A percentile compares a stretch with the other conserved stretches of the same genome.
Evolutionary conservation across 1,140 invertebrate genomes (phyloP).

Genomic region (Ostrea denselamellosa): DNA sequence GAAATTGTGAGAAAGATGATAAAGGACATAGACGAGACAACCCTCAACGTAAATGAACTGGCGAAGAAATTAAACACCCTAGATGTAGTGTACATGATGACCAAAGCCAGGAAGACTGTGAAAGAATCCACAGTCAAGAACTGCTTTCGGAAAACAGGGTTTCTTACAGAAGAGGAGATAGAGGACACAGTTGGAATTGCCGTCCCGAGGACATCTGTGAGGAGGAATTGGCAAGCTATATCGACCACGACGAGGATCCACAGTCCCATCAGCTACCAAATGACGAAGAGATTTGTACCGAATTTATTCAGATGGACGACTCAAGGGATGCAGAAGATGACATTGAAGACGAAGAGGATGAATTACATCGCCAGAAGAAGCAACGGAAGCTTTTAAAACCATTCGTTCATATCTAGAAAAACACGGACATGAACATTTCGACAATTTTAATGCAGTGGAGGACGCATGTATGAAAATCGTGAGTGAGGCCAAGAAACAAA

Average conservation of each 20-base stretch:
- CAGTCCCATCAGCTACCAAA: neutral
- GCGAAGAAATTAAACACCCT: slow-evolving; percentile 37
- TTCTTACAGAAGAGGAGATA: neutral
- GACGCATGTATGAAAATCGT: too few species aligned
- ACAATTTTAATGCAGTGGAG: too few species aligned
- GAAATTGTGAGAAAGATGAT: slow-evolving; percentile 43
- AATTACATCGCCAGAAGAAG: neutral
- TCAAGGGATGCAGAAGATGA: neutral
- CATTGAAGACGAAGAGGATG: neutral
- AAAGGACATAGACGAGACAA: slow-evolving; percentile 18
- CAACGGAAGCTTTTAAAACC: too few species aligned
- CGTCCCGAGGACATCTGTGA: too few species aligned
- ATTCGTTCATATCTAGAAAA: too few species aligned
- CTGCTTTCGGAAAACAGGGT: slow-evolving; percentile 43
- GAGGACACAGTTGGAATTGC: neutral
- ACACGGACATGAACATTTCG: too few species aligned
- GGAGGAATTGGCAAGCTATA: neutral
- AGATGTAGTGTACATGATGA: slow-evolving; percentile 46
- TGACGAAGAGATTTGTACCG: slow-evolving; percentile 1
- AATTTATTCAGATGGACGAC: neutral
- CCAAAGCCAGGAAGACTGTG: slow-evolving; percentile 42
- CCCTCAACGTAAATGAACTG: neutral
- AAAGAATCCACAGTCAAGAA: slow-evolving; percentile 38
- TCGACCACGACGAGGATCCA: slow-evolving; percentile 10
- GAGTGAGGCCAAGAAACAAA: too few species aligned